Evolutionary conservation across 2,113 vertebrate species (phyloP).

Genomic region (Bothrops jararaca): DNA sequence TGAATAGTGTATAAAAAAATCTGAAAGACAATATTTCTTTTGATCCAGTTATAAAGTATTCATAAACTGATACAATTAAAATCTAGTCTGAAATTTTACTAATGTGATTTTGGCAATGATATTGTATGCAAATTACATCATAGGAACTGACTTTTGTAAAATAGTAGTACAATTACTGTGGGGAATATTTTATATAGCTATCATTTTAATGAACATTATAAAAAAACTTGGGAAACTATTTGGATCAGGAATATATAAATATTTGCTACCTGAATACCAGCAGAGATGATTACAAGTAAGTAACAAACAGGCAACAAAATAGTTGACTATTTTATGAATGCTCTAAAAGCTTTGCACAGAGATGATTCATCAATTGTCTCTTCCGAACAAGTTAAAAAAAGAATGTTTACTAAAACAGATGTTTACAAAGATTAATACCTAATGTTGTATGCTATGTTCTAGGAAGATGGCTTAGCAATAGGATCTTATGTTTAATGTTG

Average conservation of each 20-base stretch:
- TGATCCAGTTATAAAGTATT: not conserved
- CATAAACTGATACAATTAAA: not conserved
- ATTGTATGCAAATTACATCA: not conserved
- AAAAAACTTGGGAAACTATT: not conserved
- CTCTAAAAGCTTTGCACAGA: not conserved
- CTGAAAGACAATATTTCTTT: not conserved
- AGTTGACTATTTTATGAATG: not conserved
- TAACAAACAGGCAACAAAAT: not conserved
- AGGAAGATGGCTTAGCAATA: too few relatives aligned
- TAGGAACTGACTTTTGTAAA: not conserved
- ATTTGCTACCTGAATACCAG: not conserved
- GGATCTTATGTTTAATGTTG: too few relatives aligned
- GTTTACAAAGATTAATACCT: too few relatives aligned
- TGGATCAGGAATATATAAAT: not conserved
- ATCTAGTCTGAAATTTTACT: not conserved
- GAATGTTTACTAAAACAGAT: too few relatives aligned
- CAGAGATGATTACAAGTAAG: not conserved
- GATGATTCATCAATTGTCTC: not conserved
- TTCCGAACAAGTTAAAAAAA: constrained; percentile 1
- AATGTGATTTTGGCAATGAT: not conserved
- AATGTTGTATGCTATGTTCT: too few relatives aligned
- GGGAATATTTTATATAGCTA: not conserved
- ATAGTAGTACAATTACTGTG: not conserved
- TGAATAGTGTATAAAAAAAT: not conserved
- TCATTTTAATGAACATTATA: not conserved